These are phyloP conservation scores for Eulithis testata DNA, from an alignment of 2,888 invertebrate species.

Conservation along the genomic window DNA sequence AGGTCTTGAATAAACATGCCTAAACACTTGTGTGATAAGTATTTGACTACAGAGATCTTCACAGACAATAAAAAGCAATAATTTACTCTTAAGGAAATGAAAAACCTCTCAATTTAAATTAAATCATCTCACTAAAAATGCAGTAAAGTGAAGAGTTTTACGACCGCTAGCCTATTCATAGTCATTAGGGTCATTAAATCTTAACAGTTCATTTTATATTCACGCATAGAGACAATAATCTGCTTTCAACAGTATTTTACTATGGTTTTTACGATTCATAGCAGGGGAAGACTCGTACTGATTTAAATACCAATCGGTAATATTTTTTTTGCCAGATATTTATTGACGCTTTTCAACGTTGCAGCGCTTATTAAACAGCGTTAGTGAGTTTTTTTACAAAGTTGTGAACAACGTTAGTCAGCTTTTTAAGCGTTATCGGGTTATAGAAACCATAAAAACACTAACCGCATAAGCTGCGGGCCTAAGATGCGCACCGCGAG, in stretches of 20 bases:
- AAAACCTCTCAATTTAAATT: constrained; percentile 31
- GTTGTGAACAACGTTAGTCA: too few species aligned
- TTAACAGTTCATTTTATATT: constrained; percentile 40
- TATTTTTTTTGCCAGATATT: too few species aligned
- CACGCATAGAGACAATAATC: constrained; percentile 36
- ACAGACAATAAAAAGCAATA: constrained; percentile 18
- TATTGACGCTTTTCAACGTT: too few species aligned
- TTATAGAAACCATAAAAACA: too few species aligned
- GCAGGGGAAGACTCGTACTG: constrained; percentile 21
- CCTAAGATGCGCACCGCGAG: too few species aligned
- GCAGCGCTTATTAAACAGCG: too few species aligned
- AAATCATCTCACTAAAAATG: constrained; percentile 28
- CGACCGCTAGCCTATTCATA: constrained; percentile 33
- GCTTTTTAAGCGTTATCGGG: too few species aligned
- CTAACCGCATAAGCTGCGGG: too few species aligned
- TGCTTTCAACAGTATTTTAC: constrained; percentile 27
- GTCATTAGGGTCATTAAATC: constrained; percentile 39
- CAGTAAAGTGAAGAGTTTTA: constrained; percentile 34
- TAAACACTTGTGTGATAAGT: neutral
- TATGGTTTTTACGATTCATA: constrained; percentile 33
- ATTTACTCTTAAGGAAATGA: constrained; percentile 22
- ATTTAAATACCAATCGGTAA: neutral
- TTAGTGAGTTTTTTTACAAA: too few species aligned
- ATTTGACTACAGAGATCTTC: constrained; percentile 1
- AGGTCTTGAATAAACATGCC: neutral